phyloP scores from a whole-genome alignment of 2,888 invertebrate genomes.

The Eupithecia tripunctaria region DNA sequence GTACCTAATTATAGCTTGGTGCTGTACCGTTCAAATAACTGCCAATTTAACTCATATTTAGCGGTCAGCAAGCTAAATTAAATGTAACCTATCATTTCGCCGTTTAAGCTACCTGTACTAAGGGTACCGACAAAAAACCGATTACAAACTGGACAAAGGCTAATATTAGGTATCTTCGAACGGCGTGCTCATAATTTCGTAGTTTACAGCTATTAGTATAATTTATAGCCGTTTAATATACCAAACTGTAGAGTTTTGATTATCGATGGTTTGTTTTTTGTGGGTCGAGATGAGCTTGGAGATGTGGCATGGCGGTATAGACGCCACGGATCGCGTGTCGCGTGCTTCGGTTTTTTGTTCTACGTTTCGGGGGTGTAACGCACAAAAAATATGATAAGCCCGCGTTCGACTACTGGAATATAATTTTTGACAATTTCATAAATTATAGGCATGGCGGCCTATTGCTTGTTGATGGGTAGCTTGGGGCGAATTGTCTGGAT shows the following conservation, averaged over 20 bases:
- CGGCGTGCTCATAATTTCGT: conserved; percentile 64
- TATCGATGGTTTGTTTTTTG: conserved; percentile 66
- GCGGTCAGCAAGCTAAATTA: conserved; percentile 52
- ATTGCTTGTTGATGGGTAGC: conserved; percentile 74
- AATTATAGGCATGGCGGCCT: conserved; percentile 73
- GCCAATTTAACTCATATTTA: conserved; percentile 58
- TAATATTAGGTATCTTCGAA: conserved; percentile 41
- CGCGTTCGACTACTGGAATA: conserved; percentile 83
- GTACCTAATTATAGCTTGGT: conserved; percentile 44
- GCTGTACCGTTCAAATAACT: conserved; percentile 49
- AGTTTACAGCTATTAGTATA: conserved; percentile 80
- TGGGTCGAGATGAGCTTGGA: conserved; percentile 16
- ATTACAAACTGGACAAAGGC: conserved; percentile 44
- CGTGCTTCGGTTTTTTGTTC: conserved; percentile 78
- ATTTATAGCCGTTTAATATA: conserved; percentile 83
- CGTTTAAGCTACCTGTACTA: conserved; percentile 44
- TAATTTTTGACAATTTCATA: conserved; percentile 83
- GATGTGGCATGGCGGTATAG: conserved; percentile 39
- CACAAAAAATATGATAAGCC: conserved; percentile 77
- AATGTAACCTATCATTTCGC: conserved; percentile 48
- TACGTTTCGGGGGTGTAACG: conserved; percentile 68
- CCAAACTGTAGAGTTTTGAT: conserved; percentile 75
- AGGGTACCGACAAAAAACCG: conserved; percentile 44
- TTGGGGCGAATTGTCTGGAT: conserved; percentile 56
- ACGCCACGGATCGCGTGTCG: conserved; percentile 79